phyloP scores from a whole-genome alignment of 1,140 invertebrate species.

The Drosophila seguyi region DNA sequence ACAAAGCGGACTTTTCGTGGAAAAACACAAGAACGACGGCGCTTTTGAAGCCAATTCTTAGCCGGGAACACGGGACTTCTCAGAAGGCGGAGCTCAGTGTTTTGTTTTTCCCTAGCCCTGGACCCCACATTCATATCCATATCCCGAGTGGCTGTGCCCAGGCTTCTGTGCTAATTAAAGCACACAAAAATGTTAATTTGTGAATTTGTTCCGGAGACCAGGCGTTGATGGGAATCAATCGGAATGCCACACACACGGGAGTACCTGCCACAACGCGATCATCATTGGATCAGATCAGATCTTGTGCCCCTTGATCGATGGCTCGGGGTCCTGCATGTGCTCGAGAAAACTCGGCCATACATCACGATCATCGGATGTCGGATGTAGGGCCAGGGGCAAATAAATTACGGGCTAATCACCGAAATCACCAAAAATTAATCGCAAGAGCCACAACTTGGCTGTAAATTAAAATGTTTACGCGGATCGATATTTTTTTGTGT shows the following conservation, averaged over 20 bases:
- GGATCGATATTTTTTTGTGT: slow-evolving; percentile 52
- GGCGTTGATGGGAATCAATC: slow-evolving; percentile 49
- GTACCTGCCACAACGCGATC: slow-evolving; percentile 48
- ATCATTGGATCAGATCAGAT: slow-evolving; percentile 61
- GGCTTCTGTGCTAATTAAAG: slow-evolving; percentile 66
- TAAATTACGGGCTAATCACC: slow-evolving; percentile 76
- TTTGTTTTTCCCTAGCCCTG: background rate
- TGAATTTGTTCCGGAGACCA: slow-evolving; percentile 59
- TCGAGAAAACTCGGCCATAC: slow-evolving; percentile 38
- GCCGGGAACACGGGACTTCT: slow-evolving; percentile 43
- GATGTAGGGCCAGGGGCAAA: slow-evolving; percentile 34
- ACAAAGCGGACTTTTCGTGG: slow-evolving; percentile 70
- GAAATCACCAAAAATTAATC: slow-evolving; percentile 61
- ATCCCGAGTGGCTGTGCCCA: slow-evolving; percentile 15
- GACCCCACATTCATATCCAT: background rate
- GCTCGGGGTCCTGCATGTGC: slow-evolving; percentile 23
- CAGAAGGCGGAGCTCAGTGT: slow-evolving; percentile 26
- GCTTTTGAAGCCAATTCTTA: slow-evolving; percentile 61
- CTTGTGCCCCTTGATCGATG: slow-evolving; percentile 56
- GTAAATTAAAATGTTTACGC: slow-evolving; percentile 82
- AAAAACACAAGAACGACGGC: slow-evolving; percentile 62
- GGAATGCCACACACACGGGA: slow-evolving; percentile 43
- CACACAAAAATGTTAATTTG: slow-evolving; percentile 55
- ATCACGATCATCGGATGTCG: slow-evolving; percentile 31
- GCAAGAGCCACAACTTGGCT: slow-evolving; percentile 52